phyloP scores from a whole-genome alignment of 2,113 vertebrate species.

The Pycnonotus jocosus region DNA sequence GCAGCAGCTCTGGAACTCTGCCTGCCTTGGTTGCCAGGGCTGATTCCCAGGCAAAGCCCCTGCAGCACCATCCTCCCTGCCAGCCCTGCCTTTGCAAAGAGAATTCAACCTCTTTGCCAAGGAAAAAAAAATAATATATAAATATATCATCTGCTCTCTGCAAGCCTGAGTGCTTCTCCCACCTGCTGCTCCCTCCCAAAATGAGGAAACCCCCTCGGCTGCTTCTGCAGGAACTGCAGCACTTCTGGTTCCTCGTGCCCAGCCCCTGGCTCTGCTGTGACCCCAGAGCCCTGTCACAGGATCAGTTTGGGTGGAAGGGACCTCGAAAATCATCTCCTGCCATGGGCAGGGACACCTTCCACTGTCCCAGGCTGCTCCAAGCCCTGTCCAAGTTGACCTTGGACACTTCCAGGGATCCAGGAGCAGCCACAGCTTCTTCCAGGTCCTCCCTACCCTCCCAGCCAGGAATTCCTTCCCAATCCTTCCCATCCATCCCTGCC shows the following conservation, averaged over 20 bases:
- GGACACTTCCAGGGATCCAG: neutral
- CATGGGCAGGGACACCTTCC: neutral
- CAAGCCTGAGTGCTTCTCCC: neutral
- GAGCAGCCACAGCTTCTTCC: neutral
- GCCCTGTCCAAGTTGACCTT: fast-evolving
- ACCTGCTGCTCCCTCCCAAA: neutral
- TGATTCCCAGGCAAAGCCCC: neutral
- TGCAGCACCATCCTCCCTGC: neutral
- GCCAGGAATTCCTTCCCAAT: fast-evolving
- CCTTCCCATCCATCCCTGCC: fast-evolving
- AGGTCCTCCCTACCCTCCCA: fast-evolving
- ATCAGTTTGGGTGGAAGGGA: neutral
- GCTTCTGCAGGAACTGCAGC: neutral
- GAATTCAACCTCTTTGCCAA: neutral
- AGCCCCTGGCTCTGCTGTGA: neutral
- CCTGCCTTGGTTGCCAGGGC: neutral
- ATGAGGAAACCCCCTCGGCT: fast-evolving
- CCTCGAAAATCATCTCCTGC: neutral
- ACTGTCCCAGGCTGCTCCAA: fast-evolving
- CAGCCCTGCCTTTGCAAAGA: neutral
- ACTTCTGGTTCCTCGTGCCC: neutral
- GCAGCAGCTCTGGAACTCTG: neutral
- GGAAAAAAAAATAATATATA: neutral
- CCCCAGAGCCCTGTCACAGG: neutral
- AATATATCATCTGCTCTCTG: neutral